phyloP scores from a whole-genome alignment of 1,140 invertebrate species.

The Lepidurus arcticus region DNA sequence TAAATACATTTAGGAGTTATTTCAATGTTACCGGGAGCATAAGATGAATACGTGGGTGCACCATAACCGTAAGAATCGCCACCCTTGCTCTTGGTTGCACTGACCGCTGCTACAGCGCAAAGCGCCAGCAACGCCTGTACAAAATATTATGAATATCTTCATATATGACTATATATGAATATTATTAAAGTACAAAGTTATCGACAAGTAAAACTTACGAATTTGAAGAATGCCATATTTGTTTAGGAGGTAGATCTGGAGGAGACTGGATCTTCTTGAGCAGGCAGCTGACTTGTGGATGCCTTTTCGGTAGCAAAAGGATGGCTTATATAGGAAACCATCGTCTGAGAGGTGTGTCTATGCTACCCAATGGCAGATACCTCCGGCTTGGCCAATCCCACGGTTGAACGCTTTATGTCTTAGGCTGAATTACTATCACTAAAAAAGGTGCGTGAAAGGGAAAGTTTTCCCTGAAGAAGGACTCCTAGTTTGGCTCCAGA shows the following conservation, averaged over 20 bases:
- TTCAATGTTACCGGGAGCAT: background rate
- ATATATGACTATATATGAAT: too few species aligned
- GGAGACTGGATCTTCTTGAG: background rate
- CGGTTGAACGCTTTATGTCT: background rate
- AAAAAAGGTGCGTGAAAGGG: background rate
- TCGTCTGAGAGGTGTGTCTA: background rate
- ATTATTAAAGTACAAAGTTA: background rate
- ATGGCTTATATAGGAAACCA: constrained; percentile 11
- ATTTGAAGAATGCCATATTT: background rate
- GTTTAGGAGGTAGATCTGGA: background rate
- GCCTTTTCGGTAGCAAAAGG: background rate
- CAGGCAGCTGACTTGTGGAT: constrained; percentile 2
- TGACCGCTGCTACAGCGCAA: background rate
- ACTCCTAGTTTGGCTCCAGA: background rate
- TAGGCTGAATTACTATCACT: background rate
- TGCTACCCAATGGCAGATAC: background rate
- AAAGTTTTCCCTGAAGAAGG: background rate
- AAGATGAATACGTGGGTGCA: background rate
- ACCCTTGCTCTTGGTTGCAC: background rate
- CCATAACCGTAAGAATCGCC: background rate
- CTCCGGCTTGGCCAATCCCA: background rate
- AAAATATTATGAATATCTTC: background rate
- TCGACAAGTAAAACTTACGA: background rate
- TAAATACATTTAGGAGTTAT: background rate
- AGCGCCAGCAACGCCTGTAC: background rate